A percentile compares a stretch with the other conserved stretches of the same genome.
Conservation (phyloP, 2,888 invertebrate species). For the Ormyrus nitidulus region DNA sequence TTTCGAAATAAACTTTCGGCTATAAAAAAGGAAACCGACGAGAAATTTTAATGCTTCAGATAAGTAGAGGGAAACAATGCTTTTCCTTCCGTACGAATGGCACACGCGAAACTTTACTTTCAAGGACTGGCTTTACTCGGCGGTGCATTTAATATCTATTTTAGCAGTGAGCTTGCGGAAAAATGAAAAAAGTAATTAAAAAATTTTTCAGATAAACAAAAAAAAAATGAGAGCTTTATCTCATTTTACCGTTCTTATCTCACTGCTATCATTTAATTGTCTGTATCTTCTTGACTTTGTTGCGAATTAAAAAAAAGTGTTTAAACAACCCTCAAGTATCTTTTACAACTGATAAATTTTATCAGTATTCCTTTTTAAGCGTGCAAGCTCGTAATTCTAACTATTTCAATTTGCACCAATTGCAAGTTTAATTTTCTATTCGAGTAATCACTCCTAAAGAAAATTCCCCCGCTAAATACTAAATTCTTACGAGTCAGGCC, state of each 20-base stretch:
- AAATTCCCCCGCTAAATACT: too few species aligned
- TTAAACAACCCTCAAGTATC: too few species aligned
- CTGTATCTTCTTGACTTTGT: too few species aligned
- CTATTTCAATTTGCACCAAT: too few species aligned
- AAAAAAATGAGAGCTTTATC: not conserved
- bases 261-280: too few species aligned
- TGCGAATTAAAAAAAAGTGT: too few species aligned
- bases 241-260: not conserved
- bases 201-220: not conserved
- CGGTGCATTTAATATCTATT: slow-evolving; percentile 35
- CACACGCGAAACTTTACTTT: slow-evolving; percentile 39
- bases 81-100: slow-evolving; percentile 28
- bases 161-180: slow-evolving; percentile 19
- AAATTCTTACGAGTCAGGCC: too few species aligned
- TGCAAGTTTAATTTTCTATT: too few species aligned
- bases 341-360: too few species aligned
- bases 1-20: slow-evolving; percentile 14
- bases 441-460: too few species aligned
- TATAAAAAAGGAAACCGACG: slow-evolving; percentile 26
- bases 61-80: slow-evolving; percentile 44
- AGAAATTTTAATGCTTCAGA: slow-evolving; percentile 40
- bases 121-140: slow-evolving; percentile 39
- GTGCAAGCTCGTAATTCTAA: too few species aligned
- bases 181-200: not conserved
- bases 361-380: too few species aligned